These are phyloP conservation scores for Anoplophora glabripennis DNA, from an alignment of 1,140 invertebrate species.

Conservation along the genomic window DNA sequence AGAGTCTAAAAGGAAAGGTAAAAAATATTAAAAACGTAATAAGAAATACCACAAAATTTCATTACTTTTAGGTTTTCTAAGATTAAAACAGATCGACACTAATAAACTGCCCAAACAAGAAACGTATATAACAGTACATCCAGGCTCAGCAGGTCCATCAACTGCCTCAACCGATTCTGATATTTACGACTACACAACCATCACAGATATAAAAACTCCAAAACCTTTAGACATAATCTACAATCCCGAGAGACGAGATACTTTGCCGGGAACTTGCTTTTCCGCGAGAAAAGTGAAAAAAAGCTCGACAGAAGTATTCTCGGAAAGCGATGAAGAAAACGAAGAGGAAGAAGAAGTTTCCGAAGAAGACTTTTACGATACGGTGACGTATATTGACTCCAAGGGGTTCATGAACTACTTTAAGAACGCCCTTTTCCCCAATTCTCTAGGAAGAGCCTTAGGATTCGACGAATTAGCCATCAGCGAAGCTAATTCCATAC, in stretches of 20 bases:
- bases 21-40: not conserved
- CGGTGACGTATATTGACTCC: constrained; percentile 34
- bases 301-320: not conserved
- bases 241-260: constrained; percentile 19
- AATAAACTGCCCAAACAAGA: constrained; percentile 20
- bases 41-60: too few species aligned
- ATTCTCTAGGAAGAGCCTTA: constrained; percentile 30
- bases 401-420: constrained; percentile 39
- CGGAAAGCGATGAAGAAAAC: constrained; percentile 3
- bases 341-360: constrained; percentile 11
- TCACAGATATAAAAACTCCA: constrained; percentile 33
- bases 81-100: constrained; percentile 27
- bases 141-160: constrained; percentile 14
- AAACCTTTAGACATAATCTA: constrained; percentile 19
- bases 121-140: not conserved
- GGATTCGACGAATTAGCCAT: constrained; percentile 30
- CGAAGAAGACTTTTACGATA: constrained; percentile 26
- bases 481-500: constrained; percentile 26
- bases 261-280: constrained; percentile 30
- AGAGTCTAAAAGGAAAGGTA: constrained; percentile 46
- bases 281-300: constrained; percentile 11
- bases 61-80: constrained; percentile 32
- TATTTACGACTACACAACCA: constrained; percentile 26
- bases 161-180: constrained; percentile 20
- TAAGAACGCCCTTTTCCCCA: constrained; percentile 34